phyloP scores from a whole-genome alignment of 2,797 vertebrate species.

The Apodemus agrarius region DNA sequence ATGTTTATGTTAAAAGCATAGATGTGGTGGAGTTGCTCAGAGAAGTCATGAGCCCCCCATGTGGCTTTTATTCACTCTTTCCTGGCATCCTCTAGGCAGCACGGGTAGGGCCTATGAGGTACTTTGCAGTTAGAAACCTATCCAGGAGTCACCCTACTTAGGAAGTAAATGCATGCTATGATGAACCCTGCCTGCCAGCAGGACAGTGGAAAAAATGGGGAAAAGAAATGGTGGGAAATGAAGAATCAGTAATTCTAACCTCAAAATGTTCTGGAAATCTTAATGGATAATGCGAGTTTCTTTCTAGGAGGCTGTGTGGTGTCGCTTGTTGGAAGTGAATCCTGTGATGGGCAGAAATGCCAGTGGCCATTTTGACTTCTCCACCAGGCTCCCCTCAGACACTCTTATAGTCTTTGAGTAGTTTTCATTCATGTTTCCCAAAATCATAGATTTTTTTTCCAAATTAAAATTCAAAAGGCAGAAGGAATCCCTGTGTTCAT shows the following conservation, averaged over 20 bases:
- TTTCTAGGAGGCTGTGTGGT: background rate
- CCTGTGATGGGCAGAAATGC: conserved; percentile 35
- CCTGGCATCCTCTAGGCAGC: background rate
- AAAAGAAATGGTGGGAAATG: background rate
- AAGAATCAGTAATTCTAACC: conserved; percentile 47
- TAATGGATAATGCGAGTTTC: background rate
- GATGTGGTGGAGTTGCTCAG: background rate
- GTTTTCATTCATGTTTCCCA: conserved; percentile 29
- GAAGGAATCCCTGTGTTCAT: background rate
- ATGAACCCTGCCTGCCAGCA: background rate
- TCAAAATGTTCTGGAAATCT: conserved; percentile 18
- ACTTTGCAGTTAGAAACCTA: background rate
- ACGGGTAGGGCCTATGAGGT: background rate
- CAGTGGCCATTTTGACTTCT: background rate
- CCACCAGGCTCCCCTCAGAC: background rate
- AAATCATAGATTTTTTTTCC: conserved; percentile 23
- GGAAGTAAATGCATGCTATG: background rate
- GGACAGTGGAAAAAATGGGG: background rate
- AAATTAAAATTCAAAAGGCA: conserved; percentile 23
- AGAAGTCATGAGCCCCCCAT: background rate
- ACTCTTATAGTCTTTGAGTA: background rate
- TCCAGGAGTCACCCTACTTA: background rate
- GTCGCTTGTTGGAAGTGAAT: background rate
- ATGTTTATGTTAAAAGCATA: background rate
- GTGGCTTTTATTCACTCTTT: conserved; percentile 50